Base-by-base conservation (phyloP, 2,888 invertebrate species). In the Bombylius major region DNA sequence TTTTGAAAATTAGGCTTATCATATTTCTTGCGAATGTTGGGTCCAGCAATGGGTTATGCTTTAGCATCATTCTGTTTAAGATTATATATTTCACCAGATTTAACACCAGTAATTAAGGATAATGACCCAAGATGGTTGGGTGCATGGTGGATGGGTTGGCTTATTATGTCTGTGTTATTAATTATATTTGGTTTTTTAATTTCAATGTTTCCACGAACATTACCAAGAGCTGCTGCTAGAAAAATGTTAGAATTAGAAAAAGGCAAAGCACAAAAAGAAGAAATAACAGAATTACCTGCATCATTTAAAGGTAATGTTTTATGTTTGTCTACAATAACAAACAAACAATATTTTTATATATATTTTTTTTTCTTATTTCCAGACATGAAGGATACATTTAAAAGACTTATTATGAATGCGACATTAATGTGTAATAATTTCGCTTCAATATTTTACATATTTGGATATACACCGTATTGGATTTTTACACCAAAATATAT, bases 401-500 rank as follows among this genome's bases (percentile, higher is more conserved):
- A 77, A 64, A 76, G 83, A 23, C 70, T 88, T 6, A 68, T 83
- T 9, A 79, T 76, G 11, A 88, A 88, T 65, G 78, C 78, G 47
- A 82, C 84, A 0, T 78, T 86, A 59, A 81, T 87, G 77, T 82
- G 81, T 66, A 86, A 88, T 66, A 86, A 86, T 59, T 72, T 87
- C 2, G 84, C 87, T 0, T 81, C 84, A 23, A 82, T 87, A 13
- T 86, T 86, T 65, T 87, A 86, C 64, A 78, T 86, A 57, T 76
- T 84, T 65, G 84, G 84, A 1, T 84, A 82, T 66, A 82, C 82
- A 75, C 87, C 87, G 0, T 86, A 85, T 65, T 86, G 86, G 81
- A 86, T 87, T 50, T 89, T 87, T 67, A 79, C 88, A 69, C 87
- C 89, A 0, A 89, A 89, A 69, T 88, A 88, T 65, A 86, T 90